phyloP scores from a whole-genome alignment of 1,140 invertebrate genomes.

The Orchesella cincta region DNA sequence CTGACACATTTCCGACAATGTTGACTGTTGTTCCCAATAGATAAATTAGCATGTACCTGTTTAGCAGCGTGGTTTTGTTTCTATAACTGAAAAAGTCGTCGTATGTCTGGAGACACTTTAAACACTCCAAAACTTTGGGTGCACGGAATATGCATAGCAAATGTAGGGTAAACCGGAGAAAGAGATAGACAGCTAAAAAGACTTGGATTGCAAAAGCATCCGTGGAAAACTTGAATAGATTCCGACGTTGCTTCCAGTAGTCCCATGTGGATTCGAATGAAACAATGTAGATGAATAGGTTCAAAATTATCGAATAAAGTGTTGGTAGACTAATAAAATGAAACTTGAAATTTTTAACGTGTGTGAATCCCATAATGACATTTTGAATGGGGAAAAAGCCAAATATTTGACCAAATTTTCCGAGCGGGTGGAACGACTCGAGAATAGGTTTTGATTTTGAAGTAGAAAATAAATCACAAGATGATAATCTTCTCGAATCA shows the following conservation, averaged over 20 bases:
- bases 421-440: constrained; percentile 12
- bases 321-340: constrained; percentile 9
- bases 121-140: background rate
- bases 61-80: constrained; percentile 19
- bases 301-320: constrained; percentile 22
- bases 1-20: constrained; percentile 29
- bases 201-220: constrained; percentile 32
- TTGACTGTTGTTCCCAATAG: constrained; percentile 22
- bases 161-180: background rate
- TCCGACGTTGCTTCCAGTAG: constrained; percentile 13
- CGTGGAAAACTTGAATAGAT: constrained; percentile 25
- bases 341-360: background rate
- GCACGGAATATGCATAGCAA: constrained; percentile 24
- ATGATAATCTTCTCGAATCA: background rate
- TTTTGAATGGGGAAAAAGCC: constrained; percentile 31
- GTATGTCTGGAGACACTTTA: background rate
- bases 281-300: constrained; percentile 10
- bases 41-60: constrained; percentile 11
- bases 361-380: background rate
- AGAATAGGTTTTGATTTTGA: too few species aligned
- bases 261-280: background rate
- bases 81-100: background rate
- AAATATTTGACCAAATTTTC: constrained; percentile 17
- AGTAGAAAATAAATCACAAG: too few species aligned
- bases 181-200: constrained; percentile 25